Evolutionary conservation across 2,113 vertebrate genomes (phyloP), one percentile per base, ranked within the genome.

Genomic region (Vulpes ferrilata): DNA sequence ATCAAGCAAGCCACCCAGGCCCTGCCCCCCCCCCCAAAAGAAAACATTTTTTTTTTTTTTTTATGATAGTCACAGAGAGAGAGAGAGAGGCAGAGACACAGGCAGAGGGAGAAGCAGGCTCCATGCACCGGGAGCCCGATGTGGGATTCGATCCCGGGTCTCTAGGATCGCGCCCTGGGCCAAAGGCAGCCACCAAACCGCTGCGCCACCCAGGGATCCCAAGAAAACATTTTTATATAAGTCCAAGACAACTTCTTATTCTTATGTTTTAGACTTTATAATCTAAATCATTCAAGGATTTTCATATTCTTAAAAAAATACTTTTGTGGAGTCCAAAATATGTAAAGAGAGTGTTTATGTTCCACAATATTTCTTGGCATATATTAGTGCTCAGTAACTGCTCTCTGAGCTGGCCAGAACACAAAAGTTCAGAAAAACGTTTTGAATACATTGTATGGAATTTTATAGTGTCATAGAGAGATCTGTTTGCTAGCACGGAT

Each of bases 221-320:
- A 35, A 35, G 35, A 35, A 35, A 35, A 84, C 7, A 65, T 38
- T 87, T 95, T 78, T 27, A 80, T 95, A 48, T 86, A 96, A 92
- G 20, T 79, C 87, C 32, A 95, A 79, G 7, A 64, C 20, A 87
- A 86, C 53, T 57, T 78, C 43, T 90, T 84, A 12, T n/a, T 84
- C 74, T 94, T 78, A 13, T 51, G 22, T 71, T 91, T 87, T 88
- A 25, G 80, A 73, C 32, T 65, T 92, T 91, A 81, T 88, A 65
- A 73, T 67, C 32, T 79, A 71, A 92, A 48, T 90, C 64, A 60
- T 60, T 93, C n/a, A 22, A 83, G 67, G 55, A 11, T n/a, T 7
- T 7, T 87, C 25, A 11, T 64, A 88, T 57, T 59, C 57, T 69
- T 95, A 64, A 73, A 92, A 92, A 94, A 73, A 27, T 84, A 55